Evolutionary conservation across 2,888 invertebrate species (phyloP).

Genomic region (Monochamus alternatus): DNA sequence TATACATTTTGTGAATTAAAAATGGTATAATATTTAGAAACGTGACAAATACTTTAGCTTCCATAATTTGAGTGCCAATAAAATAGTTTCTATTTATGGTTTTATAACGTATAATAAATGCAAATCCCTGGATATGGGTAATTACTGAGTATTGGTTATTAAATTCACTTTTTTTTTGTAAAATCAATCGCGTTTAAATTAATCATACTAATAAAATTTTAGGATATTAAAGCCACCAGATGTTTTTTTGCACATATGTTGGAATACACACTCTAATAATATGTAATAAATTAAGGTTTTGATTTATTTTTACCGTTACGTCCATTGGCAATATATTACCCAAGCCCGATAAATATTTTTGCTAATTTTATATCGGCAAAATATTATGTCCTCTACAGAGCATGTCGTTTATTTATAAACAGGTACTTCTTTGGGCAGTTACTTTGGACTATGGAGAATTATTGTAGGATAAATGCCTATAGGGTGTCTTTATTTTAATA

Average conservation of each 20-base stretch:
- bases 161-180: not conserved
- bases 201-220: constrained; percentile 6
- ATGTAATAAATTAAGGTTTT: constrained; percentile 28
- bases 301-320: constrained; percentile 29
- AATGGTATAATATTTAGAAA: too few relatives aligned
- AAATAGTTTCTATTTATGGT: too few relatives aligned
- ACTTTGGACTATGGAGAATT: too few relatives aligned
- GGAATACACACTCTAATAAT: constrained; percentile 21
- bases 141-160: too few relatives aligned
- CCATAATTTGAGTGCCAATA: too few relatives aligned
- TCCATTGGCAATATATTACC: constrained; percentile 21
- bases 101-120: too few relatives aligned
- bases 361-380: constrained; percentile 13
- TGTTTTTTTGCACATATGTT: constrained; percentile 26
- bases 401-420: not conserved
- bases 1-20: too few relatives aligned
- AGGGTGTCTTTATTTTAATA: too few relatives aligned
- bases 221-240: not conserved
- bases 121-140: too few relatives aligned
- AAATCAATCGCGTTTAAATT: not conserved
- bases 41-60: too few relatives aligned
- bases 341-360: constrained; percentile 19
- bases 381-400: constrained; percentile 18
- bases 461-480: too few relatives aligned
- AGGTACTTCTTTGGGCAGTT: not conserved